phyloP scores from a whole-genome alignment of 2,888 invertebrate species.

The Drosophila infuscata region DNA sequence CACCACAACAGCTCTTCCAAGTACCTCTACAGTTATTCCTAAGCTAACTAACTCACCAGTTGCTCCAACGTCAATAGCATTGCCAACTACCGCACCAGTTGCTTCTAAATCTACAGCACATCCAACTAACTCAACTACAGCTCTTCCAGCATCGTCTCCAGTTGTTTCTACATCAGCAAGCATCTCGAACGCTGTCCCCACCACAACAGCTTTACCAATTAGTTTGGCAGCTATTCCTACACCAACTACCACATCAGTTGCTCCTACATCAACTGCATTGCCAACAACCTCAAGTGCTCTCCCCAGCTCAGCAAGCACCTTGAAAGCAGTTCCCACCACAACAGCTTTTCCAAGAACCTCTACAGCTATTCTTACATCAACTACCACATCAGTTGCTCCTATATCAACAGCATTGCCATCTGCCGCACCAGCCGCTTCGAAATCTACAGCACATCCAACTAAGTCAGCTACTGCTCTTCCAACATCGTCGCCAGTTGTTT shows the following conservation, averaged over 20 bases:
- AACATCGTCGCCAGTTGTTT: no score
- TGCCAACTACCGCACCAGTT: not conserved
- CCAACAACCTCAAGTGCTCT: no score
- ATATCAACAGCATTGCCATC: not conserved
- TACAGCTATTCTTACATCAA: not conserved
- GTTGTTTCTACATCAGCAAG: not conserved
- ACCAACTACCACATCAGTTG: not conserved
- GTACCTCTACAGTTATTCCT: not conserved
- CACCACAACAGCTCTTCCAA: not conserved
- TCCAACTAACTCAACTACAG: not conserved
- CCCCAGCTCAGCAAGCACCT: not conserved
- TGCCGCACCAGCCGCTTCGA: no score
- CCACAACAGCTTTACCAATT: not conserved
- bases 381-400: not conserved
- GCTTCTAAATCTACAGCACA: not conserved
- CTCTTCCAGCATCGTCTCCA: conserved; percentile 5
- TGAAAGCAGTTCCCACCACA: not conserved
- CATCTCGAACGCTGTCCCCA: not conserved
- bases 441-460: no score
- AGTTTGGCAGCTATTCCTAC: not conserved
- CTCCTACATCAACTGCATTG: not conserved
- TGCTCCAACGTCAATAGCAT: not conserved
- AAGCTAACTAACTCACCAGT: not conserved
- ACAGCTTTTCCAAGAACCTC: conserved; percentile 2
- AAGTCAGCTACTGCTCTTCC: no score